A percentile compares a stretch with the other conserved stretches of the same genome.
Evolutionary conservation across 2,888 invertebrate species (phyloP).

Genomic region (Hymenopus coronatus): DNA sequence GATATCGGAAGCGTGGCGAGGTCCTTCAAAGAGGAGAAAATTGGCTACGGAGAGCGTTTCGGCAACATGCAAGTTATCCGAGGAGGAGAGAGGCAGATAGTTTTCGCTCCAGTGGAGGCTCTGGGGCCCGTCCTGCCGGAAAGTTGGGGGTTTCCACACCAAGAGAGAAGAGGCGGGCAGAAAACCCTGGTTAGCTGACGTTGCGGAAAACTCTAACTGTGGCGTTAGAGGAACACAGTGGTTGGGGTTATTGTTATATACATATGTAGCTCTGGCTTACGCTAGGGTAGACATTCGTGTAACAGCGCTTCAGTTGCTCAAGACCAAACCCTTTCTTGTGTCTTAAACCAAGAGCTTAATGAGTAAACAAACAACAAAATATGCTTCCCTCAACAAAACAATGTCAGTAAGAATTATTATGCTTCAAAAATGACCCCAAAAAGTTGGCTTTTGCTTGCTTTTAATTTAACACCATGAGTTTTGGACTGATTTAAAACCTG

Average conservation of each 20-base stretch:
- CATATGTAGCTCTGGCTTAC: neutral
- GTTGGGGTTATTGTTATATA: neutral
- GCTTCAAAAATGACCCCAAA: too few species aligned
- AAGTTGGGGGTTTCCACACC: conserved; percentile 14
- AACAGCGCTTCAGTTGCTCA: neutral
- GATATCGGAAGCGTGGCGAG: neutral
- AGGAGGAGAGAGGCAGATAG: neutral
- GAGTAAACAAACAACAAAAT: too few species aligned
- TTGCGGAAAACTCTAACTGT: conserved; percentile 8
- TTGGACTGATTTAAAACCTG: too few species aligned
- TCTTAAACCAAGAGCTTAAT: too few species aligned
- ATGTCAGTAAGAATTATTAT: too few species aligned
- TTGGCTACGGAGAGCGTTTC: neutral
- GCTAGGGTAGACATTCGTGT: neutral
- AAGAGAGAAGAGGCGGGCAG: neutral
- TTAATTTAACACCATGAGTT: too few species aligned
- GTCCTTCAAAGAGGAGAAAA: neutral
- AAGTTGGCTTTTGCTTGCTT: too few species aligned
- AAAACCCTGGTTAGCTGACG: conserved; percentile 17
- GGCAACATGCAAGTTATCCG: neutral
- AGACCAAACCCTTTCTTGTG: too few species aligned
- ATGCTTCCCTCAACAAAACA: too few species aligned
- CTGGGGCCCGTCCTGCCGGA: neutral
- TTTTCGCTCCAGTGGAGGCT: conserved; percentile 10
- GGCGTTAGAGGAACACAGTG: conserved; percentile 1